Evolutionary conservation across 2,888 invertebrate genomes (phyloP), one percentile per base, ranked within the genome.

Genomic region (Dicyrtoma fusca): DNA sequence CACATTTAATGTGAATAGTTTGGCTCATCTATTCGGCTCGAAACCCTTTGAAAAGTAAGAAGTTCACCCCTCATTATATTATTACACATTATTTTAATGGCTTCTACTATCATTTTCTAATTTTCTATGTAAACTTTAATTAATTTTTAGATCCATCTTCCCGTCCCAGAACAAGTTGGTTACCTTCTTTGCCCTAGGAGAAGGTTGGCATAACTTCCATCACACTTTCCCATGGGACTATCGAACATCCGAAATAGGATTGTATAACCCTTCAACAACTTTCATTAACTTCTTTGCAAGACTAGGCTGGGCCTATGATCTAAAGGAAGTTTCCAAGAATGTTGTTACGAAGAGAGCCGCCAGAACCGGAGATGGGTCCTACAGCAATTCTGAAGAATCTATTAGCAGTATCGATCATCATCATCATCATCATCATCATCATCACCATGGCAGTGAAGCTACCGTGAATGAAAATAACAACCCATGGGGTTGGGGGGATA

Each of bases 171-270:
- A 34, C 34, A 8, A 8, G 8, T 8, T 34, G 3, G 34, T 34
- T 0, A 88, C 92, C 0, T 81, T 91, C 0, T 83, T 88, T 45
- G 90, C 92, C 0, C 85, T 89, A 57, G 91, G 91, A 19, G 91
- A 92, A 82, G 94, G 93, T 13, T 93, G 92, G 90, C 93, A 94
- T 84, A 94, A 94, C 85, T 94, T 92, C 83, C 93, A 94, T 81
- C 93, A 94, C 83, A 90, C 90, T 19, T 94, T 94, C 84, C 93
- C 94, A 0, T 92, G 91, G 89, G 87, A 87, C 81, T 87, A 87
- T 81, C 82, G 84, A 63, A 84, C 87, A 2, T 84, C 85, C 49
- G 87, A 87, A 80, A 83, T 83, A 72, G 86, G 86, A 0, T 79
- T 80, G 21, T 85, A 87, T 80, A 90, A 90, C 81, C 80, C 86